Evolutionary conservation across 2,888 invertebrate genomes (phyloP), one percentile per base, ranked within the genome.

Genomic region (Galerucella nymphaeae): DNA sequence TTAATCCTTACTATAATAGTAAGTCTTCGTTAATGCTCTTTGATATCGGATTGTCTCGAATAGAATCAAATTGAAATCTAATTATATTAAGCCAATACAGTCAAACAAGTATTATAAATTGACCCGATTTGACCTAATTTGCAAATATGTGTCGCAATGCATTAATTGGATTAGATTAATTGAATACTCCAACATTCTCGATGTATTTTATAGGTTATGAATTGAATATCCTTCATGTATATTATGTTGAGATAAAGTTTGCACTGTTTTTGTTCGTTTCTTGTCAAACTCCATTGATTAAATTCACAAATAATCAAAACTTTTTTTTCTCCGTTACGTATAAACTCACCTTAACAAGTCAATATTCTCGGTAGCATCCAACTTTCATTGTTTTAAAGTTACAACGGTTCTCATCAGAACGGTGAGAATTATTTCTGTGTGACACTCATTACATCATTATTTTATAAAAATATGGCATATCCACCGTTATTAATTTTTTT

Each of bases 61-160:
- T 13, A 18, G 38, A 45, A 66, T 23, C n/a, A 23, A 66, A 20
- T 13, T n/a, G 18, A 16, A 61, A 67, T 67, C 67, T 59, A 67
- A 67, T 67, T 67, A 67, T 30, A 30, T 48, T 67, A 61, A 67
- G 67, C 67, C 18, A n/a, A 30, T 67, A 38, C 59, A 30, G 48
- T 67, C 59, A 67, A 61, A 67, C 48, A 61, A 38, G 30, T 45
- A 42, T 38, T 18, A 42, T 48, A 38, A 41, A 59, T 59, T 61
- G 59, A 67, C 45, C 59, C 16, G 16, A 14, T 59, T 6, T 59
- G 67, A 59, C 67, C 67, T 59, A 53, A 45, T 48, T 67, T 67
- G 50, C 30, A 50, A 67, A 59, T 59, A 59, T n/a, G 16, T 67
- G 67, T 59, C 58, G 30, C n/a, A 67, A 16, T 50, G 30, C n/a